Conservation (phyloP, 1,140 invertebrate species). For the Drosophila tsacasi region DNA sequence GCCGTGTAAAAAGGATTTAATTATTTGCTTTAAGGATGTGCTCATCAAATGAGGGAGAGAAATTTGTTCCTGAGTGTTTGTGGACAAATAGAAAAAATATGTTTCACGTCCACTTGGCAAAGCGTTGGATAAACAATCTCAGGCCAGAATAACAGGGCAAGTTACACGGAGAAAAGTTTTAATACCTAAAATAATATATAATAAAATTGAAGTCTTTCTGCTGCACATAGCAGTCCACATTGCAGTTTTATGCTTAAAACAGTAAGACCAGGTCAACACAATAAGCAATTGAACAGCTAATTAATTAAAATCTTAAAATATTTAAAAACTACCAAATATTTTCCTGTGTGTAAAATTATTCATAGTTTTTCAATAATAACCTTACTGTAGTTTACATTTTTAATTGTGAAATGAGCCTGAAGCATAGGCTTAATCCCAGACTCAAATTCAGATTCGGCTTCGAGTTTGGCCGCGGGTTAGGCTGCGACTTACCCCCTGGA, state of each 20-base stretch:
- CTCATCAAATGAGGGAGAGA: slow-evolving; percentile 32
- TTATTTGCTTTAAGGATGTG: slow-evolving; percentile 84
- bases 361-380: slow-evolving; percentile 7
- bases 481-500: slow-evolving; percentile 27
- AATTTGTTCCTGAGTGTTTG: slow-evolving; percentile 52
- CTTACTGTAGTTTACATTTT: slow-evolving; percentile 30
- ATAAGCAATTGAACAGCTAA: neutral
- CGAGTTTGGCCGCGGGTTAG: slow-evolving; percentile 54
- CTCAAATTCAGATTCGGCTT: slow-evolving; percentile 2
- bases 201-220: neutral
- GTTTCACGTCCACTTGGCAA: slow-evolving; percentile 72
- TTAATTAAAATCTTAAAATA: neutral
- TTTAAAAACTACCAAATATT: neutral
- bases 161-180: slow-evolving; percentile 20
- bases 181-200: neutral
- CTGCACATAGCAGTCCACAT: neutral
- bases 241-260: neutral
- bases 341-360: slow-evolving; percentile 22
- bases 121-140: slow-evolving; percentile 48
- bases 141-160: slow-evolving; percentile 13
- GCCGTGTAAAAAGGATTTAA: slow-evolving; percentile 84
- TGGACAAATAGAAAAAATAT: slow-evolving; percentile 74
- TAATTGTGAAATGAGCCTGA: slow-evolving; percentile 68
- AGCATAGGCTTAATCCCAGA: slow-evolving; percentile 44
- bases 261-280: neutral